These are phyloP conservation scores for Strix aluco DNA, from an alignment of 2,113 vertebrate species.

Conservation along the genomic window DNA sequence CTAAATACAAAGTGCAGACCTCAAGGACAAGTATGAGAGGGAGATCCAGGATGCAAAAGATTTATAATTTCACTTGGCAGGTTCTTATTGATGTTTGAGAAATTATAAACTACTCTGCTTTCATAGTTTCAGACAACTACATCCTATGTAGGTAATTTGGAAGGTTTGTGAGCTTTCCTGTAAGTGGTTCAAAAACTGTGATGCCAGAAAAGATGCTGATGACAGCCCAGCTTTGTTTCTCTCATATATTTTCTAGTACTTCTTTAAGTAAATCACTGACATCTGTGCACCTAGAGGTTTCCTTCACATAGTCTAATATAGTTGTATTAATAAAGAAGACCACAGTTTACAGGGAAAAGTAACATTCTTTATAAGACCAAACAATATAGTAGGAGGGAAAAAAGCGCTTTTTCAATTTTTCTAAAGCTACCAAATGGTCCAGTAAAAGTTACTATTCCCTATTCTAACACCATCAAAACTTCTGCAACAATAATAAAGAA, in stretches of 20 bases:
- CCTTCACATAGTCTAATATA: neutral
- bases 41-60: neutral
- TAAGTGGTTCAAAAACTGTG: neutral
- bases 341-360: neutral
- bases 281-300: neutral
- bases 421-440: neutral
- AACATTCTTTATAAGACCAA: neutral
- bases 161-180: neutral
- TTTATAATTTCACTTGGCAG: neutral
- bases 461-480: neutral
- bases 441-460: neutral
- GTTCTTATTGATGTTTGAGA: neutral
- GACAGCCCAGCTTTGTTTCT: neutral
- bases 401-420: neutral
- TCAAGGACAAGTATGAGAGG: neutral
- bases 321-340: neutral
- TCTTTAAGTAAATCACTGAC: neutral
- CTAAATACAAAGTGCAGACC: neutral
- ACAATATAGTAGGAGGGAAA: neutral
- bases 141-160: neutral
- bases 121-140: fast-evolving
- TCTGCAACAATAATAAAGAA: neutral
- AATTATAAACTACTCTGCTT: fast-evolving
- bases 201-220: neutral
- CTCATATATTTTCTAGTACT: neutral